Conservation (phyloP, 2,888 invertebrate genomes). For the Boloria selene region DNA sequence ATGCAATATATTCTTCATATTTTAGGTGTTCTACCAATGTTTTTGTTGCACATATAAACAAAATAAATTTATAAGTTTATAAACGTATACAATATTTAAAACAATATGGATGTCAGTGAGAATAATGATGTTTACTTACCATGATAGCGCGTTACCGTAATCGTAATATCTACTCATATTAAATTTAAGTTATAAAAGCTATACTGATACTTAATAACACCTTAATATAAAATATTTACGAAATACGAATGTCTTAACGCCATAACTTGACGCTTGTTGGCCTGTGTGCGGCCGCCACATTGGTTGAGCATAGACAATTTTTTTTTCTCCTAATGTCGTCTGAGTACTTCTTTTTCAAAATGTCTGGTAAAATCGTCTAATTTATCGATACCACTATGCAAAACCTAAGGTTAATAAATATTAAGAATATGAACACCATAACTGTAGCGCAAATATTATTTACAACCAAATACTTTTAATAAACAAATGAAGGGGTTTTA, state of each 20-base stretch:
- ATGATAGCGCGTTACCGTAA: slow-evolving; percentile 80
- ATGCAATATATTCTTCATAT: slow-evolving; percentile 2
- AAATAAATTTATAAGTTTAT: slow-evolving; percentile 45
- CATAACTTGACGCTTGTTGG: slow-evolving; percentile 71
- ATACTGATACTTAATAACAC: slow-evolving; percentile 62
- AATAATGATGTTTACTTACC: slow-evolving; percentile 66
- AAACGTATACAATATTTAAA: slow-evolving; percentile 69
- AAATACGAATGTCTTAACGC: slow-evolving; percentile 68
- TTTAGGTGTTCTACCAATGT: slow-evolving; percentile 15
- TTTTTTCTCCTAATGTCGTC: slow-evolving; percentile 16
- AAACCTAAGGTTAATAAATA: too few relatives aligned
- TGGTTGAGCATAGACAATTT: slow-evolving; percentile 73
- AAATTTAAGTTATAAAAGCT: slow-evolving; percentile 60
- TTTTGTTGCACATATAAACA: slow-evolving; percentile 32
- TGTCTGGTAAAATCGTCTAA: too few relatives aligned
- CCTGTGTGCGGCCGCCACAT: slow-evolving; percentile 77
- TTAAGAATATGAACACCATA: background rate
- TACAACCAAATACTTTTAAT: background rate
- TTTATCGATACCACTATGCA: too few relatives aligned
- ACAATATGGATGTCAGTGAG: slow-evolving; percentile 71
- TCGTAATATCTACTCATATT: slow-evolving; percentile 82
- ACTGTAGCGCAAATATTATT: background rate
- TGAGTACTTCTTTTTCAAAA: background rate
- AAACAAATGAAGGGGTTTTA: too few relatives aligned
- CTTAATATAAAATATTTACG: slow-evolving; percentile 54